Evolutionary conservation across 2,888 invertebrate species (phyloP), one percentile per base, ranked within the genome.

Genomic region (Cephus pulcher): DNA sequence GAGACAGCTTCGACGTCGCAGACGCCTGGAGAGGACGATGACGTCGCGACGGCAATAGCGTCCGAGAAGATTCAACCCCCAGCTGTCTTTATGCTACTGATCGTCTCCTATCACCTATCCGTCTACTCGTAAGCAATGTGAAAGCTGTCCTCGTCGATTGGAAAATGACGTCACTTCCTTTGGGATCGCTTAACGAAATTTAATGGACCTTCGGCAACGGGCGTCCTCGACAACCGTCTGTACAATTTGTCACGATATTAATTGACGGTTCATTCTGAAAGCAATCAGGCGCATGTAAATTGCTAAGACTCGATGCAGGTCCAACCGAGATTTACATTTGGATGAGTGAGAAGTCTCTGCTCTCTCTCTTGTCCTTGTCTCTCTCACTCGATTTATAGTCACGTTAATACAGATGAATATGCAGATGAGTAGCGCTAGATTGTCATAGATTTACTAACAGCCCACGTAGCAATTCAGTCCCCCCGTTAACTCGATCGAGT

Each of bases 1-100:
- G 95, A 95, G 92, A 93, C 94, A 77, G 93, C 93, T n/a, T 88
- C 82, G 92, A 94, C 82, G 82, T 92, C 76, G 77, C 88, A 86
- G 79, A 88, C 89, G 34, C 84, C 82, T 73, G 80, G 78, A 23
- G 82, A 82, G 56, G 75, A 35, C 35, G 84, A 81, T 34, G 80
- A 80, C 74, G 37, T 35, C 33, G 77, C 56, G 74, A 77, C 83
- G n/a, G 78, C 84, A 70, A 33, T 81, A 68, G 70, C 70, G 69
- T 75, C 56, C 75, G 77, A 78, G 33, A 77, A 56, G 40, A 81
- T 80, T 77, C 82, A 82, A 75, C 80, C 79, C 34, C 77, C 76
- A 75, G 82, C 80, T 75, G 77, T 85, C 75, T 82, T 82, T 74
- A 80, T 87, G 79, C 76, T 86, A 79, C 81, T 88, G 71, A 76